These are phyloP conservation scores for Erpetoichthys calabaricus DNA, from an alignment of 2,797 vertebrate genomes.

Conservation along the genomic window DNA sequence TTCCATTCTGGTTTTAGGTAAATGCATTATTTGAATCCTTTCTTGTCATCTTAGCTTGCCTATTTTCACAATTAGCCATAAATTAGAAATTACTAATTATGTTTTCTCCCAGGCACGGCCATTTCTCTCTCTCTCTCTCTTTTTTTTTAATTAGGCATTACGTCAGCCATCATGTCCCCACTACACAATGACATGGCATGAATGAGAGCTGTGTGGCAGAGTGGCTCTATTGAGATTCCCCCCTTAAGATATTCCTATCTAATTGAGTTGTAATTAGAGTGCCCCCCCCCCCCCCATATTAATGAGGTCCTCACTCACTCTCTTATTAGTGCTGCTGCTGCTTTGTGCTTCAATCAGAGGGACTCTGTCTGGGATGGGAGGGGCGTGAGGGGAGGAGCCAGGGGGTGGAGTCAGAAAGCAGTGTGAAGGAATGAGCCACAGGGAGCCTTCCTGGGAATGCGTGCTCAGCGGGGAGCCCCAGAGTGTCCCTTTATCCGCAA, in stretches of 20 bases:
- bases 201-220: too few species aligned
- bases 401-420: conserved; percentile 28
- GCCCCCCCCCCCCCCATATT: conserved; percentile 23
- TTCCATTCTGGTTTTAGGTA: too few species aligned
- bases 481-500: conserved; percentile 37
- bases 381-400: conserved; percentile 2
- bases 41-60: too few species aligned
- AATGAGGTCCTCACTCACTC: conserved; percentile 37
- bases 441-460: conserved; percentile 31
- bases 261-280: conserved; percentile 32
- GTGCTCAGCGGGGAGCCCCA: conserved; percentile 28
- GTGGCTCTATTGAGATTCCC: conserved; percentile 3
- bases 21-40: too few species aligned
- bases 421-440: conserved; percentile 24
- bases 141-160: too few species aligned
- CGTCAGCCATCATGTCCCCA: too few species aligned
- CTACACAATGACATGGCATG: too few species aligned
- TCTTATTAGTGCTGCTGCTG: conserved; percentile 21
- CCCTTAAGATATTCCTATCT: conserved; percentile 21
- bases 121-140: too few species aligned
- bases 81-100: too few species aligned
- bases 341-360: conserved; percentile 38
- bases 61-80: too few species aligned
- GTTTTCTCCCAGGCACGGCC: too few species aligned
- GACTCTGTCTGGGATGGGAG: conserved; percentile 26